phyloP scores from a whole-genome alignment of 2,888 invertebrate genomes.

The Coremacera marginata region DNA sequence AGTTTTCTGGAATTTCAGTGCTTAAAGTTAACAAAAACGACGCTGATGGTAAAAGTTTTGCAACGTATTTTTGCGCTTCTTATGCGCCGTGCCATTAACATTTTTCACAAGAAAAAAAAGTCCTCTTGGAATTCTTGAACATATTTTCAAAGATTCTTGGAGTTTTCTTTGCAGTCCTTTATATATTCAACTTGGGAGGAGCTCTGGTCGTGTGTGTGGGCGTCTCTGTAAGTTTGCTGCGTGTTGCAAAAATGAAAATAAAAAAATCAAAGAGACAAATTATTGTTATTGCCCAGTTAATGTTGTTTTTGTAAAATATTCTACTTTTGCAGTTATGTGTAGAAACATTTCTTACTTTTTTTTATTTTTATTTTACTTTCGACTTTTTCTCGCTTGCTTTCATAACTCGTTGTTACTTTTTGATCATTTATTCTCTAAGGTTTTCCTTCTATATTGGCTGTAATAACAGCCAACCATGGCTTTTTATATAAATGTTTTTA shows the following conservation, averaged over 20 bases:
- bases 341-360: background rate
- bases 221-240: constrained; percentile 14
- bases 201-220: background rate
- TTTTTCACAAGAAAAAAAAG: no score
- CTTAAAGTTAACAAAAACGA: background rate
- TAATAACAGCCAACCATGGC: background rate
- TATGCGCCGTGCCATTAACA: no score
- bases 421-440: background rate
- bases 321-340: background rate
- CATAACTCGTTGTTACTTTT: background rate
- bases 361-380: background rate
- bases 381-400: background rate
- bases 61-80: no score
- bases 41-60: constrained; percentile 3
- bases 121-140: background rate
- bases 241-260: background rate
- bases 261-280: constrained; percentile 50
- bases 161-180: background rate
- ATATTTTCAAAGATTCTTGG: background rate
- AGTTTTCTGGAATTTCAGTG: no score
- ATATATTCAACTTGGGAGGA: background rate
- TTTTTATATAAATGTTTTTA: constrained; percentile 23
- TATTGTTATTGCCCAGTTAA: constrained; percentile 56
- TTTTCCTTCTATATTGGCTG: background rate
- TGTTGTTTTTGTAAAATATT: constrained; percentile 51